Base-by-base conservation (phyloP, 2,797 vertebrate species). In the Calcarius lapponicus region DNA sequence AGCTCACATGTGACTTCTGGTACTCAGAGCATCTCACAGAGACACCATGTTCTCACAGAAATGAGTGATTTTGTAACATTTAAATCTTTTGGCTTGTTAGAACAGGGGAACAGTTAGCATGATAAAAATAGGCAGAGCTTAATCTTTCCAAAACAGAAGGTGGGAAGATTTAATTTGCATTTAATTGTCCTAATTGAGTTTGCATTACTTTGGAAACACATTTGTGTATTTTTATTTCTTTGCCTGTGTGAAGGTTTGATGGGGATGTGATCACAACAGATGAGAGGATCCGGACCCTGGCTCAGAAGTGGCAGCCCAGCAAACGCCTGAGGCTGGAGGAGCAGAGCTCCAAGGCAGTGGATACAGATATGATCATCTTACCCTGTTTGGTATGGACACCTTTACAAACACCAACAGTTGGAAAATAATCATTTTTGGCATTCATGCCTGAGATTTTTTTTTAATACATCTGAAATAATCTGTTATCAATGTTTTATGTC, bases 331-430 rank as follows among this genome's bases (percentile, higher is more conserved):
- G 97, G 80, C 97, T 98, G 24, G 99, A 99, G 79, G 99, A 99
- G 92, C 98, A 98, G 87, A 99, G 98, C 47, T 98, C 98, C 53
- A 99, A 99, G 96, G 99, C 99, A 2, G 98, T 99, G 86, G 99
- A 99, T 93, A 99, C 99, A 5, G 99, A 99, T 85, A 99, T 99
- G 98, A 99, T 99, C 64, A 98, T 99, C 91, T 97, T 99, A 16
- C 98, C 99, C 1, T 99, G 99, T 34, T 96, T 99, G 98, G 99
- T 99, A 97, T 9, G 97, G 95, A 7, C 19, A 3, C 34, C 73
- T 76, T 73, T 48, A 7, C 36, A 53, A 38, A 86, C 54, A 83
- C 29, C 13, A 72, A 26, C 11, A 15, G 9, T 7, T 66, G 64
- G 36, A 47, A 73, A 69, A 64, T 15, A 53, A n/a, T 47, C 17